Base-by-base conservation (phyloP, 2,113 vertebrate genomes). In the Myodes glareolus region DNA sequence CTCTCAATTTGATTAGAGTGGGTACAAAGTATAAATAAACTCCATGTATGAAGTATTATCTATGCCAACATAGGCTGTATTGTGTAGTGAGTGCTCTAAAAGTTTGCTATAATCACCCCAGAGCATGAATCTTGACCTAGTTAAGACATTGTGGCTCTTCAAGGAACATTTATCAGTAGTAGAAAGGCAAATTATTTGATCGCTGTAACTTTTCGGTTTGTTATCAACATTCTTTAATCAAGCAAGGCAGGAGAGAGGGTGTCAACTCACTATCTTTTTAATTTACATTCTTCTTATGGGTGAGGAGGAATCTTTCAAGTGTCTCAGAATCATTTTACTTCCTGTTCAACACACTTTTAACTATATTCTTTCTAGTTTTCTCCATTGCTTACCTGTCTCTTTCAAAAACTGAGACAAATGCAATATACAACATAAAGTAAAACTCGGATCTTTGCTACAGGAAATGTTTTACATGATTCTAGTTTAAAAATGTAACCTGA, bases 241-340 rank as follows among this genome's bases (percentile, higher is more conserved):
- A 88, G 19, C 67, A 77, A 77, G 82, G 8, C 6, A 2, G 39
- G 21, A 3, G 21, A 42, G 39, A 0, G 29, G n/a, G 14, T 63
- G 1, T 27, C 10, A 80, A 70, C 19, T 75, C 55, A 61, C 17
- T 94, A 42, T 63, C 42, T 39, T 88, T 95, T 84, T 76, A 73
- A 72, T 72, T 93, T 93, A 50, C 4, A 25, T 93, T 92, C 73
- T 81, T 70, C 47, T 91, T 87, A 58, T 85, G 70, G 61, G 7
- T 65, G 23, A 88, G 25, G 3, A 16, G 92, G 14, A 68, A 29
- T 88, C 68, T 84, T 85, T 93, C 39, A 73, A 25, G 16, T 68
- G n/a, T 91, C 93, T 67, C 36, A 61, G 6, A 90, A 84, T 93
- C 72, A 91, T 95, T 95, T 91, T 8, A 25, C 91, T 95, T 96